phyloP scores from a whole-genome alignment of 2,888 invertebrate species.

The Vannuccia rotundouncinata region DNA sequence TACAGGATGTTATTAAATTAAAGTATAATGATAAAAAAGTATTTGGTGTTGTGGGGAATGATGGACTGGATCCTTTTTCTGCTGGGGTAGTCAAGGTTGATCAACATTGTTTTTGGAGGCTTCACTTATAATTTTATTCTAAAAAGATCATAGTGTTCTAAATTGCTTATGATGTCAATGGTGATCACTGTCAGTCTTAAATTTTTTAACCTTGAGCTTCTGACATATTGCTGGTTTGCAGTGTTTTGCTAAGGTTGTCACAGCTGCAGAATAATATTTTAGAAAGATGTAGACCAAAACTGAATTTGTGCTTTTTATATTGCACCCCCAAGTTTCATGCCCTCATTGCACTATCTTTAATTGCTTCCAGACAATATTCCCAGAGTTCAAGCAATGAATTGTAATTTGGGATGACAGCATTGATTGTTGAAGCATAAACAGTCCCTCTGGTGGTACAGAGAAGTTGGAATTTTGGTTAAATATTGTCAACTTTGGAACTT shows the following conservation, averaged over 20 bases:
- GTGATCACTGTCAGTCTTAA: background rate
- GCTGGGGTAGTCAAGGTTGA: background rate
- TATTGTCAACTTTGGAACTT: background rate
- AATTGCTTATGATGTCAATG: background rate
- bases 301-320: background rate
- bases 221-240: background rate
- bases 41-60: no score
- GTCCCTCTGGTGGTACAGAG: constrained; percentile 11
- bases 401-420: constrained; percentile 13
- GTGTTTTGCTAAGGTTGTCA: background rate
- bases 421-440: constrained; percentile 21
- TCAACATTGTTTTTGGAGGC: background rate
- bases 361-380: constrained; percentile 11
- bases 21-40: no score
- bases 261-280: background rate
- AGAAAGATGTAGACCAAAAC: background rate
- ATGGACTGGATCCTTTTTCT: no score
- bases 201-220: background rate
- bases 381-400: constrained; percentile 14
- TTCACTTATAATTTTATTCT: background rate
- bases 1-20: no score
- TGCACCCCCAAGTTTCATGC: background rate
- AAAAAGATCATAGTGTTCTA: background rate
- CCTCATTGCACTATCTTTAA: constrained; percentile 14
- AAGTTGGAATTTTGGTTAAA: constrained; percentile 8